These are phyloP conservation scores for Bombus pascuorum DNA, from an alignment of 1,140 invertebrate species.

Conservation along the genomic window DNA sequence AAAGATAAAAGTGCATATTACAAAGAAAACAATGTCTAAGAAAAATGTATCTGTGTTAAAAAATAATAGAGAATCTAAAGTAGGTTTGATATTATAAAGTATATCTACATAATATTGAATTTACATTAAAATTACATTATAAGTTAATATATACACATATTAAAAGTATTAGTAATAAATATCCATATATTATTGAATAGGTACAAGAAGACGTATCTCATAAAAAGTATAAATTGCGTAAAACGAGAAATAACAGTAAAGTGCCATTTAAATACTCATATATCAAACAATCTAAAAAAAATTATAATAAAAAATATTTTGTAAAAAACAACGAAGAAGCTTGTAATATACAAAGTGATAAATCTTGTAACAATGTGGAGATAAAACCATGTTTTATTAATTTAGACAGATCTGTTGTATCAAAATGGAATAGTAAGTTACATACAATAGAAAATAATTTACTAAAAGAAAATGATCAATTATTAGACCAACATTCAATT, in stretches of 20 bases:
- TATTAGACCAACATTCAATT: background rate
- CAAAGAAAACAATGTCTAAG: background rate
- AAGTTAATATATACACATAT: background rate
- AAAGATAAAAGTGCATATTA: background rate
- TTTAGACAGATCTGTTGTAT: background rate
- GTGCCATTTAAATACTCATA: background rate
- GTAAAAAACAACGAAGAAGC: background rate
- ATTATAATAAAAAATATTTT: background rate
- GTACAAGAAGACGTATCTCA: background rate
- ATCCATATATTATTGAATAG: conserved; percentile 13
- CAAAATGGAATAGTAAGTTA: background rate
- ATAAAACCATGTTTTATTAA: conserved; percentile 43
- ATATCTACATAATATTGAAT: background rate
- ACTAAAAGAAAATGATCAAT: background rate
- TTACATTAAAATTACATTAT: conserved; percentile 5
- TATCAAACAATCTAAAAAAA: background rate
- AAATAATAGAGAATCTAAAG: background rate
- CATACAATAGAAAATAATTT: background rate
- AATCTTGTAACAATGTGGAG: background rate
- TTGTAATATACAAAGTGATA: background rate
- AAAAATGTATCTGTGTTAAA: background rate
- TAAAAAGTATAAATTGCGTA: background rate
- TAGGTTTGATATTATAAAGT: background rate
- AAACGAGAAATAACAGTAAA: background rate
- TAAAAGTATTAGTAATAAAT: conserved; percentile 13